Evolutionary conservation across 2,888 invertebrate species (phyloP).

Genomic region (Lacanobia wlatinum): DNA sequence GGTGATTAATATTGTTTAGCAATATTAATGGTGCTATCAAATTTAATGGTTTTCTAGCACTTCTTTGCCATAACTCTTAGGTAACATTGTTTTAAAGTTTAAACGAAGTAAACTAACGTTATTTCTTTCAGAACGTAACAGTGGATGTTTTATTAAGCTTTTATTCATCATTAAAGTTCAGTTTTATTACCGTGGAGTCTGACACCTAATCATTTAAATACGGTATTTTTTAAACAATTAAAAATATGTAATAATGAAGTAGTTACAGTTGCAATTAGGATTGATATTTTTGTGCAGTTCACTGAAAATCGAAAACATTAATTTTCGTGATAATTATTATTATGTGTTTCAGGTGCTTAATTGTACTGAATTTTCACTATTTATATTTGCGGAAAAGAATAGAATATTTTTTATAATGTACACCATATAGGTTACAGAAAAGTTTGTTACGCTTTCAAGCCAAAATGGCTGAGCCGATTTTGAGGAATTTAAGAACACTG

Average conservation of each 20-base stretch:
- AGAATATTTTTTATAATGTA: too few species aligned
- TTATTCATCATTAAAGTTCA: conserved; percentile 25
- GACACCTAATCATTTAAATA: conserved; percentile 14
- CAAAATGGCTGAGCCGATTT: too few species aligned
- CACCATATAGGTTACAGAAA: too few species aligned
- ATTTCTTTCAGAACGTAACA: neutral
- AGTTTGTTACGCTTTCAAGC: too few species aligned
- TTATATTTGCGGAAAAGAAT: too few species aligned
- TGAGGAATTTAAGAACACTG: too few species aligned
- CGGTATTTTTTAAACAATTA: conserved; percentile 22
- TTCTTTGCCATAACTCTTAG: neutral
- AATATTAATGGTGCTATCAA: conserved; percentile 28
- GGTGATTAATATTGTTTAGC: conserved; percentile 21
- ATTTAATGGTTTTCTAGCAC: conserved; percentile 7
- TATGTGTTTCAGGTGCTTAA: too few species aligned
- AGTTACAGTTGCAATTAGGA: too few species aligned
- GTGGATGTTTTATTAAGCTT: conserved; percentile 17
- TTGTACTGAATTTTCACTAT: too few species aligned
- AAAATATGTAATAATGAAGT: neutral
- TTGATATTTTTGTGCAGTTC: too few species aligned
- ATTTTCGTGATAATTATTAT: too few species aligned
- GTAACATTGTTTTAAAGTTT: neutral
- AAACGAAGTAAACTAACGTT: conserved; percentile 1
- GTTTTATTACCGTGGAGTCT: conserved; percentile 31
- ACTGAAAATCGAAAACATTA: too few species aligned